Percentiles rank a stretch among this genome's conserved stretches.
Evolutionary conservation across 2,113 vertebrate species (phyloP).

Genomic region (Hippopotamus amphibius): DNA sequence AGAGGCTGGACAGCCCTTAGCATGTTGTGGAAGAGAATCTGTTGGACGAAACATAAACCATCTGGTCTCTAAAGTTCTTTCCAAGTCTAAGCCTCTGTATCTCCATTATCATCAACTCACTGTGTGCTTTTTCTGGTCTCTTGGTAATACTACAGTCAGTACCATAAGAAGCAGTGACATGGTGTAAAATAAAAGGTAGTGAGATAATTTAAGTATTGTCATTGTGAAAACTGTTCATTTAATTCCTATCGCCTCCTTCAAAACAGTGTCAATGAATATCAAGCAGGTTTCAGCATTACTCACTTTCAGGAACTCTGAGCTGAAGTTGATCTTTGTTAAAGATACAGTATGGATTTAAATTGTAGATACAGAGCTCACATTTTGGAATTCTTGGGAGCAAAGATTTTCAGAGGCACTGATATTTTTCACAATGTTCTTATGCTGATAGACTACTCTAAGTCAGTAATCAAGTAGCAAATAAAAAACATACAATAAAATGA

Average conservation of each 20-base stretch:
- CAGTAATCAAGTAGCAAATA: not conserved
- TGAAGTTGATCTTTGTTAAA: not conserved
- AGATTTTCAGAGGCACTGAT: not conserved
- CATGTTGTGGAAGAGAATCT: not conserved
- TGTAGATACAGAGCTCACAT: not conserved
- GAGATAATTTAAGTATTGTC: not conserved
- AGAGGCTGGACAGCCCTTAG: not conserved
- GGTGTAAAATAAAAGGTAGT: not conserved
- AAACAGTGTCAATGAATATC: not conserved
- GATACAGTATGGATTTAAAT: not conserved
- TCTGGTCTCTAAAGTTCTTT: not conserved
- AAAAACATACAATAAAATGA: not conserved
- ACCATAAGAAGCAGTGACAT: not conserved
- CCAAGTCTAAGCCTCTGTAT: not conserved
- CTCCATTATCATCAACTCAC: not conserved
- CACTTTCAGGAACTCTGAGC: not conserved
- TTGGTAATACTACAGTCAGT: not conserved
- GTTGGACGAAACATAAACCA: not conserved
- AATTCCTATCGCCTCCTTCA: not conserved
- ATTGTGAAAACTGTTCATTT: constrained; percentile 18
- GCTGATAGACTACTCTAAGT: not conserved
- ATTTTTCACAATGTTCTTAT: not conserved
- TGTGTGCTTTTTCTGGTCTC: not conserved
- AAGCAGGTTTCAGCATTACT: not conserved
- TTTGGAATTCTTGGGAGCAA: not conserved